Evolutionary conservation across 2,797 vertebrate genomes (phyloP).

Genomic region (Cynopterus sphinx): DNA sequence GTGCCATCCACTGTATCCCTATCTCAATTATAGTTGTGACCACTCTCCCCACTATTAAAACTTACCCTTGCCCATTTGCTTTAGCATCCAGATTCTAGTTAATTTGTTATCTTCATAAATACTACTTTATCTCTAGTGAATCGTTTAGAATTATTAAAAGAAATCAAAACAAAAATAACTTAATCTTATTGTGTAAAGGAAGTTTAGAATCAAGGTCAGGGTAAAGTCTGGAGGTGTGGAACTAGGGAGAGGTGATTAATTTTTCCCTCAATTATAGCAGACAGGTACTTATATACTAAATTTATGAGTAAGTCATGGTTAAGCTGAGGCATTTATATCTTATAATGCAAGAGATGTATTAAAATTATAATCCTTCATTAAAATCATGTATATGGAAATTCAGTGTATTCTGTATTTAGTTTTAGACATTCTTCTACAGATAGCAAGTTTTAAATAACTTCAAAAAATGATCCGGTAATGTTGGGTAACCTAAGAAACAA

Average conservation of each 20-base stretch:
- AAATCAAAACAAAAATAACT: not conserved
- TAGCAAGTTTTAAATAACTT: not conserved
- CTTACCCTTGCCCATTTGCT: not conserved
- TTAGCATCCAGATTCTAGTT: not conserved
- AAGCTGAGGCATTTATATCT: not conserved
- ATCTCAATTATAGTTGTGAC: not conserved
- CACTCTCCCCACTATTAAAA: not conserved
- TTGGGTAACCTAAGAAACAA: not conserved
- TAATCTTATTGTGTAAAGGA: not conserved
- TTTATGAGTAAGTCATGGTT: not conserved
- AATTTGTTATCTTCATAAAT: slow-evolving; percentile 5
- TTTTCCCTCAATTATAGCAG: not conserved
- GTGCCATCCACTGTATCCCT: not conserved
- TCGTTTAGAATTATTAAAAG: slow-evolving; percentile 22
- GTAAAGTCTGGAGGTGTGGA: not conserved
- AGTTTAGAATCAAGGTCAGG: not conserved
- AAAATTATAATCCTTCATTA: not conserved
- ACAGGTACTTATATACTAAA: not conserved
- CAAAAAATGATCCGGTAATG: not conserved
- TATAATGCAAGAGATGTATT: not conserved
- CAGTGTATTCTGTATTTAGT: not conserved
- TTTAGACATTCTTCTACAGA: not conserved
- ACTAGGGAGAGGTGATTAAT: not conserved
- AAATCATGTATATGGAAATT: slow-evolving; percentile 12
- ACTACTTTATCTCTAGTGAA: not conserved